Evolutionary conservation across 2,888 invertebrate genomes (phyloP), one percentile per base, ranked within the genome.

Genomic region (Cephalotes varians): DNA sequence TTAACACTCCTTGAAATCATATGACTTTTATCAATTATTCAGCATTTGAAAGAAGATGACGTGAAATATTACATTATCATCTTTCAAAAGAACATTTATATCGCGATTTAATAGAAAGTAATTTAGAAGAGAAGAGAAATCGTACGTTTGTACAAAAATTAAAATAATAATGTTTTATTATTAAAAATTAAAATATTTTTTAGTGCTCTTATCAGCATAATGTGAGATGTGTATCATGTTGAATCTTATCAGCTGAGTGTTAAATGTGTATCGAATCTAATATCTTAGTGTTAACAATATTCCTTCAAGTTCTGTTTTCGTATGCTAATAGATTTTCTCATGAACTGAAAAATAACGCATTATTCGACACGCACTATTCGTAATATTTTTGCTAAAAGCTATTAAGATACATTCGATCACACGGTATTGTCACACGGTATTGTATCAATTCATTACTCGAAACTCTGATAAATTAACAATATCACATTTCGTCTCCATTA

Each of bases 231-330:
- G n/a, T 5, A 49, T 74, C 21, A 51, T 28, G n/a, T n/a, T n/a
- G n/a, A n/a, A n/a, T n/a, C n/a, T n/a, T n/a, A n/a, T n/a, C n/a
- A n/a, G n/a, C n/a, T n/a, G n/a, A n/a, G n/a, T n/a, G 28, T 76
- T 34, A 15, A 37, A 37, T 37, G 12, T 25, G 2, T 62, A 74
- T 54, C 40, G 18, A 67, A 77, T 77, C 28, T 51, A 40, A 62
- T 62, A 67, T 67, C 49, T 37, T 64, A 40, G 28, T 51, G n/a
- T 54, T 77, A 54, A 51, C 51, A 21, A 28, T 51, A 6, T 37
- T 65, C 40, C 34, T 56, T 77, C 31, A 69, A 56, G 31, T 69
- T 77, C 31, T 28, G 44, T 69, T 21, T 21, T 77, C 54, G 65
- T 65, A 40, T 28, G 15, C 6, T 34, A 69, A 77, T 69, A 69